Base-by-base conservation (phyloP, 1,140 invertebrate species). In the Maniola jurtina region DNA sequence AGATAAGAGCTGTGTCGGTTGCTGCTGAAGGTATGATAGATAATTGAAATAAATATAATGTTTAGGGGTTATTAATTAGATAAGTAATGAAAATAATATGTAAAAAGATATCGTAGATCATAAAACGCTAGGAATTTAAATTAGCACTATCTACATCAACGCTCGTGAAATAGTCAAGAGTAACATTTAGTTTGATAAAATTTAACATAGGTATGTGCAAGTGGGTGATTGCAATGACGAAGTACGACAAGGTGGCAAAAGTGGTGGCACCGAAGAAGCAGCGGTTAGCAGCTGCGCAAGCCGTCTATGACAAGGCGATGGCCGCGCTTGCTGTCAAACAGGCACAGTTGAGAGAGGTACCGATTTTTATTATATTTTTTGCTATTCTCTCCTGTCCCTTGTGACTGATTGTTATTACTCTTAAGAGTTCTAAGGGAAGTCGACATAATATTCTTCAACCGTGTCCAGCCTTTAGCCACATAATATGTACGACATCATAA, bases 211-310 rank as follows among this genome's bases (percentile, higher is more conserved):
- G 77, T 45, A 79, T 81, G 77, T 81, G 77, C 61, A 81, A 81
- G 42, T 81, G 98, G 98, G 95, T 98, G 1, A 94, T 96, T 67
- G 96, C 96, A 0, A 96, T 99, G 84, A 96, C 97, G 10, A 97
- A 98, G 71, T 99, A 99, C 80, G 97, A 99, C 83, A 94, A 95
- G 75, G 97, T 99, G 0, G 96, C 96, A 0, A 96, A 96, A 86
- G 94, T 98, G 16, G 95, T 99, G 15, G 95, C 95, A 0, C 97
- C 97, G 0, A 98, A 96, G 80, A 96, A 96, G 79, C 92, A 94
- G 73, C 95, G 96, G 6, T 79, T 98, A 13, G 94, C 94, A 0
- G 93, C 94, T 61, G 96, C 97, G 5, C 95, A 98, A 79, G 93
- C 92, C 1, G 92, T 94, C 10, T 94, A 96, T 70, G 93, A 94